Percentiles rank a stretch among this genome's conserved stretches.
These are phyloP conservation scores for Caiman crocodilus DNA, from an alignment of 2,797 vertebrate genomes.

Conservation along the genomic window DNA sequence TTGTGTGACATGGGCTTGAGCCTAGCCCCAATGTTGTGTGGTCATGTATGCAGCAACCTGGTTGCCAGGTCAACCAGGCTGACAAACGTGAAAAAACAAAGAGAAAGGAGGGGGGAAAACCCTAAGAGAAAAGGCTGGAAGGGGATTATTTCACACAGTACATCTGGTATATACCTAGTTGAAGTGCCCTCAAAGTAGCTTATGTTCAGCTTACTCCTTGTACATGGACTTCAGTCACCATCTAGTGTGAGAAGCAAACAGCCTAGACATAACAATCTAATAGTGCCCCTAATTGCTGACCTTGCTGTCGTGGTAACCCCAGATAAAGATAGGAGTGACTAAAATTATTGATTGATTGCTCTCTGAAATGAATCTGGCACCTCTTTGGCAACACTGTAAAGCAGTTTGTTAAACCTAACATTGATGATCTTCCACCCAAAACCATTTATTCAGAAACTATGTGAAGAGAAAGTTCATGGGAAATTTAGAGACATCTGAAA, in stretches of 20 bases:
- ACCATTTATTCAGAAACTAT: background rate
- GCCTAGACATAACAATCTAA: background rate
- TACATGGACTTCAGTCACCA: background rate
- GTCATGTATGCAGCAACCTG: too few relatives aligned
- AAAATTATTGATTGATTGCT: conserved; percentile 1
- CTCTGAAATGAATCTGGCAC: conserved; percentile 19
- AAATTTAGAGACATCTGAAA: background rate
- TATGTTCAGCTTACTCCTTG: background rate
- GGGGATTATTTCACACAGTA: accelerated
- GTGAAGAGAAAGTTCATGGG: background rate
- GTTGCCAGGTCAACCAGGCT: too few relatives aligned
- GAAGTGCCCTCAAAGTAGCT: background rate
- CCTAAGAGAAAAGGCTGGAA: too few relatives aligned
- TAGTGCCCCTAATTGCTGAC: background rate
- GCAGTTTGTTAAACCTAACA: conserved; percentile 28
- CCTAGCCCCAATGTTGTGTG: too few relatives aligned
- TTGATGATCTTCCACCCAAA: conserved; percentile 11
- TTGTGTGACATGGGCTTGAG: too few relatives aligned
- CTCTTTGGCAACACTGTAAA: background rate
- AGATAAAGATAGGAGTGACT: background rate
- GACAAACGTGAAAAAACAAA: too few relatives aligned
- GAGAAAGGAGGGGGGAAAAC: too few relatives aligned
- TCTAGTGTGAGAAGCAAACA: background rate
- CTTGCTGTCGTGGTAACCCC: background rate
- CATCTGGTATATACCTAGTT: background rate